phyloP scores from a whole-genome alignment of 2,888 invertebrate genomes.

The Polydrusus tereticollis region DNA sequence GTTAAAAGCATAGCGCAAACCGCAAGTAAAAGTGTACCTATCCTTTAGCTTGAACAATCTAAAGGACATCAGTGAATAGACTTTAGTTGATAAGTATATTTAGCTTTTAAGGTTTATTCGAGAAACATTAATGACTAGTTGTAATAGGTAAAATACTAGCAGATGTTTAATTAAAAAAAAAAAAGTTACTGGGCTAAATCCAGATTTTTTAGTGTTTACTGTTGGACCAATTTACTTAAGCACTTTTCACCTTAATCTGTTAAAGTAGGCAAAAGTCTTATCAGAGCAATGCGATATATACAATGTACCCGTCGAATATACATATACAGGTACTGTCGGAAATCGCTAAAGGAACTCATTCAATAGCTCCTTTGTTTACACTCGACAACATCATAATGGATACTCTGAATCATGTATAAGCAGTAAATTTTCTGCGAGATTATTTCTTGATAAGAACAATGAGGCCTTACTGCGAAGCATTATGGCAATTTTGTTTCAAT shows the following conservation, averaged over 20 bases:
- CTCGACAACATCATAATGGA: slow-evolving; percentile 10
- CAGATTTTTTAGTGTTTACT: too few species aligned
- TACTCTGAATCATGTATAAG: slow-evolving; percentile 17
- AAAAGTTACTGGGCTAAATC: too few species aligned
- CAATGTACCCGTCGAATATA: slow-evolving; percentile 11
- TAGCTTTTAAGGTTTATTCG: too few species aligned
- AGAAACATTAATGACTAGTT: too few species aligned
- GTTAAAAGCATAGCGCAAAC: too few species aligned
- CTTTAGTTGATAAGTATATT: too few species aligned
- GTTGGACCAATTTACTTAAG: background rate
- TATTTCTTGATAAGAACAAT: slow-evolving; percentile 7
- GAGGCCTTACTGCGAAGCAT: background rate
- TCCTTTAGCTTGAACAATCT: too few species aligned
- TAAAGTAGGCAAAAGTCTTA: slow-evolving; percentile 6
- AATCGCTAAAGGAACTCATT: slow-evolving; percentile 15
- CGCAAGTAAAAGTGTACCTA: too few species aligned
- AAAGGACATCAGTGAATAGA: too few species aligned
- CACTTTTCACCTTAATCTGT: background rate
- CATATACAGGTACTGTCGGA: slow-evolving; percentile 19
- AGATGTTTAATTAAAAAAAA: too few species aligned
- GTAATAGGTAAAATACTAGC: too few species aligned
- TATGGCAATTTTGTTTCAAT: background rate
- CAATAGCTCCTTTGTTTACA: slow-evolving; percentile 13
- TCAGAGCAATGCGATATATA: slow-evolving; percentile 10
- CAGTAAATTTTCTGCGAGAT: background rate